These are phyloP conservation scores for Amitus sp. DNA, from an alignment of 2,888 invertebrate genomes.

Conservation along the genomic window DNA sequence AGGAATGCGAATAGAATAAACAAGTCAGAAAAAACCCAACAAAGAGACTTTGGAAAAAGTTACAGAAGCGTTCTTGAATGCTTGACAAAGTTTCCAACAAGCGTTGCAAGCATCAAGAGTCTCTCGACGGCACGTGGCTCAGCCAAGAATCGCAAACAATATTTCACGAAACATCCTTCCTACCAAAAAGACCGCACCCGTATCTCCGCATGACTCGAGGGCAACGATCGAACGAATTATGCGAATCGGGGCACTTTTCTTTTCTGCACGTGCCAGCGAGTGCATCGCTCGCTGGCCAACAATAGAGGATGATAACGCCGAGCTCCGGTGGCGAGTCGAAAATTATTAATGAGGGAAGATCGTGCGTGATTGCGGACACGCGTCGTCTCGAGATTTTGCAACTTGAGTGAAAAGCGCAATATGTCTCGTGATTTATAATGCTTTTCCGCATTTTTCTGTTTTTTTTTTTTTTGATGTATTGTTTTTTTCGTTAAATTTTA, in stretches of 20 bases:
- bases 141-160: constrained; percentile 32
- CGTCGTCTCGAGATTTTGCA: constrained; percentile 5
- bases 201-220: constrained; percentile 23
- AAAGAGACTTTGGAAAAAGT: background rate
- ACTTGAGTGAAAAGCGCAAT: constrained; percentile 25
- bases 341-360: constrained; percentile 38
- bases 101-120: constrained; percentile 28
- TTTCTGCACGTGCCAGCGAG: constrained; percentile 30
- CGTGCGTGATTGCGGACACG: constrained; percentile 32
- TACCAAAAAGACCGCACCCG: constrained; percentile 13
- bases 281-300: constrained; percentile 23
- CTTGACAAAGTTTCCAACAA: constrained; percentile 28
- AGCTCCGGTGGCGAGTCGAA: constrained; percentile 21
- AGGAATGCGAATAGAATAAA: too few relatives aligned
- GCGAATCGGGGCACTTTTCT: constrained; percentile 14
- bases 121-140: constrained; percentile 32
- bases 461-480: too few relatives aligned
- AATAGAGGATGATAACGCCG: constrained; percentile 27
- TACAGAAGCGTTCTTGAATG: constrained; percentile 13
- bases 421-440: constrained; percentile 26
- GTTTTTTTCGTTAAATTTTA: too few relatives aligned
- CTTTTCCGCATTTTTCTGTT: background rate
- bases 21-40: too few relatives aligned
- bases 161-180: constrained; percentile 24
- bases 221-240: constrained; percentile 16